Evolutionary conservation across 2,797 vertebrate species (phyloP), one percentile per base, ranked within the genome.

Genomic region (Scolopax bukidnonensis): DNA sequence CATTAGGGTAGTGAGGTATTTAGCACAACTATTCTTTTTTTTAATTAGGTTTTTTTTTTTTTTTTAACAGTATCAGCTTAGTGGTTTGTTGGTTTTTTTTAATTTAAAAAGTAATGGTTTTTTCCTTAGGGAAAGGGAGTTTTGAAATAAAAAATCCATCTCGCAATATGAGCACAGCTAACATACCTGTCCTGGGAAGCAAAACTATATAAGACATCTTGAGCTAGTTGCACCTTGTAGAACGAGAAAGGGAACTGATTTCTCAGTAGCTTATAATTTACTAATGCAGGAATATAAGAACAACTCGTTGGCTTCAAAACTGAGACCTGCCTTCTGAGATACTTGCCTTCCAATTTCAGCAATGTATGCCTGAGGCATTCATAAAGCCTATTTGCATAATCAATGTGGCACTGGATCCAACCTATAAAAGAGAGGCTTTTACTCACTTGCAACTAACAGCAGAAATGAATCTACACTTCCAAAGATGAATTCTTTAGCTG

Each of bases 401-500:
- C 94, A 92, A 57, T 73, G 95, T 96, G 94, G 83, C 94, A 96
- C 74, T 96, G 92, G 74, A 93, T 95, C 93, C 96, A 95, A 5
- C 87, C 90, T 81, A 69, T 85, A 93, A 96, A 97, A 96, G 47
- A 64, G 89, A 94, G 79, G 71, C 56, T 95, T 96, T 96, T 95
- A 83, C 89, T 96, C 60, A 87, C 81, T 95, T 91, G 90, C 87
- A 85, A 78, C 74, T 78, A 76, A 94, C 38, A 85, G 90, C 54
- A 94, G 43, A 86, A 97, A 91, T 71, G 78, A 95, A 95, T 78
- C 92, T 93, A 45, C 83, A 64, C 95, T 97, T 97, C 89, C 87
- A 89, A 94, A 97, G 92, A 97, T 92, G 79, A 97, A 97, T 95
- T 97, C 95, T 97, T 97, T 87, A 97, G 92, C 94, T 97, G 96